Evolutionary conservation across 2,888 invertebrate genomes (phyloP), one percentile per base, ranked within the genome.

Genomic region (Zaprionus bogoriensis): DNA sequence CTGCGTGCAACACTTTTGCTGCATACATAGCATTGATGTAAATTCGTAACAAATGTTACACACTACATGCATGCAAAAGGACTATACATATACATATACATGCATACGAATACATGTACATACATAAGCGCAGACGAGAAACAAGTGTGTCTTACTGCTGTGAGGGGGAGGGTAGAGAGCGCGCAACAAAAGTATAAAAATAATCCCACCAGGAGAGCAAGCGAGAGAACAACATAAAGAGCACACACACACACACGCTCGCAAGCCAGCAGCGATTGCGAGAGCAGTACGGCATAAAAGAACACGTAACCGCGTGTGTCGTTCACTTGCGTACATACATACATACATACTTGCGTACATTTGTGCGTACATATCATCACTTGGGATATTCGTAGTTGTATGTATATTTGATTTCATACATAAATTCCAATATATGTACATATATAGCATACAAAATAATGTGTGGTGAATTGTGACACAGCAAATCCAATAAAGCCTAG

Each of bases 141-240:
- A 71, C 76, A 71, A 71, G 71, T 75, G 59, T 63, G 69, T 60
- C 47, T 53, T 59, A 6, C 50, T 46, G 54, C 27, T 36, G 45
- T 25, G 54, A 45, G 62, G 61, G 58, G 57, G 55, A 54, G 80
- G 83, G 63, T 47, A 12, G 55, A 57, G 61, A 67, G 74, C 46
- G 59, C 74, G 74, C 64, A 81, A 64, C 71, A 84, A 74, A 84
- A 62, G 81, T 83, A 79, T 78, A 78, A 78, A 78, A 83, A 78
- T 78, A 78, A 86, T 83, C 68, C 74, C 59, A 63, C 41, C 64
- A 17, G 44, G 58, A 71, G 52, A 55, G 54, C 38, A 45, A 39
- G 42, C 20, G 51, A 42, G 54, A 54, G 46, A 44, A 41, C 23
- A 27, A 23, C 32, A 47, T 10, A 30, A 27, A 45, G 45, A 74